Evolutionary conservation across 2,113 vertebrate species (phyloP).

Genomic region (Trichechus manatus): DNA sequence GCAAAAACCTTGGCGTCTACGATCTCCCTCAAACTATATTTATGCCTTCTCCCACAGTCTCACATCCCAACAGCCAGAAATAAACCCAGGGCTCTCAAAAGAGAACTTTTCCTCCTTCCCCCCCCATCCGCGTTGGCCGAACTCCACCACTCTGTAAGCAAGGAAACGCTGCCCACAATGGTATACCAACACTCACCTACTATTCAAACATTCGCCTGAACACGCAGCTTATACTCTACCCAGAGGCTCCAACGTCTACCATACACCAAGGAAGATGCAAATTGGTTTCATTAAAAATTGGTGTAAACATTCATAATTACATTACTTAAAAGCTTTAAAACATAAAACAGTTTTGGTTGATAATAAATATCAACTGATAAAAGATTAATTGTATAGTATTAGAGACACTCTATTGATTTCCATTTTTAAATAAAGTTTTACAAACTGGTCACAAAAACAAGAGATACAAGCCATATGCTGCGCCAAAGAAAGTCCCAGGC

Average conservation of each 20-base stretch:
- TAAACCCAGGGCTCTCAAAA: constrained; percentile 65
- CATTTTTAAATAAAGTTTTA: not conserved
- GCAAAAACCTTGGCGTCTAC: not conserved
- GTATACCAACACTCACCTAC: not conserved
- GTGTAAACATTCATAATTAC: not conserved
- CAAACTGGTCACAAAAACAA: not conserved
- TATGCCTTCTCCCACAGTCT: constrained; percentile 41
- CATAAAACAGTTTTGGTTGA: not conserved
- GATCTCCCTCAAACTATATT: constrained; percentile 59
- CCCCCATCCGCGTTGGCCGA: not conserved
- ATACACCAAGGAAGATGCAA: fast-evolving
- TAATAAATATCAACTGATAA: constrained; percentile 16
- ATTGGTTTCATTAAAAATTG: not conserved
- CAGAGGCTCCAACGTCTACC: not conserved
- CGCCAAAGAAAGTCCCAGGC: not conserved
- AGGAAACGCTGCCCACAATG: not conserved
- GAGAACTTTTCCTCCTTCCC: not conserved
- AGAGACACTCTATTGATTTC: not conserved
- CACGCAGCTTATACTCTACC: not conserved
- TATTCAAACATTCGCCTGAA: not conserved
- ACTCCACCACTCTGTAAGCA: constrained; percentile 28
- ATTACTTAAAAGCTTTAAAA: not conserved
- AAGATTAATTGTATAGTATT: not conserved
- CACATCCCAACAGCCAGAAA: constrained; percentile 69
- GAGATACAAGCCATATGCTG: too few relatives aligned